Evolutionary conservation across 2,113 vertebrate genomes (phyloP).

Genomic region (Colistium nudipinnis): DNA sequence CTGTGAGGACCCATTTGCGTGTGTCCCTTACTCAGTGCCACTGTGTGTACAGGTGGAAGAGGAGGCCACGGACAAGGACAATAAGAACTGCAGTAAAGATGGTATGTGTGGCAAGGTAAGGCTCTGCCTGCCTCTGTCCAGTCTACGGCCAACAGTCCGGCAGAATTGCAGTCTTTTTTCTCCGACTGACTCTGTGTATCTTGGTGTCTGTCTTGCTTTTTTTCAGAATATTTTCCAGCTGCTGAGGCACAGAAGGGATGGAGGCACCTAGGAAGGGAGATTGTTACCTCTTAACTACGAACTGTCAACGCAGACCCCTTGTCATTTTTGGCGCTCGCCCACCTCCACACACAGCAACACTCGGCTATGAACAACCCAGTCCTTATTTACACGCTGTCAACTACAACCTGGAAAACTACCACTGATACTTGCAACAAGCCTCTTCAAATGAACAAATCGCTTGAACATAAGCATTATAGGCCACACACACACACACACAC

Average conservation of each 20-base stretch:
- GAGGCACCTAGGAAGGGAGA: slow-evolving; percentile 87
- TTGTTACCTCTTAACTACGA: slow-evolving; percentile 74
- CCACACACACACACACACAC: slow-evolving; percentile 31
- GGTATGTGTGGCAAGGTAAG: slow-evolving; percentile 90
- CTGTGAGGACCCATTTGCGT: neutral
- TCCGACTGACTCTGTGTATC: slow-evolving; percentile 14
- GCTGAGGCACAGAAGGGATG: slow-evolving; percentile 91
- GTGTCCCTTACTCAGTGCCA: neutral
- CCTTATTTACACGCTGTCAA: slow-evolving; percentile 48
- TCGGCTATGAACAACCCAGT: slow-evolving; percentile 42
- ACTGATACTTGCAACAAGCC: slow-evolving; percentile 47
- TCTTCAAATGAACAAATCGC: slow-evolving; percentile 47
- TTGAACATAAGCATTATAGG: slow-evolving; percentile 22
- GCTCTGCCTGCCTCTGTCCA: slow-evolving; percentile 76
- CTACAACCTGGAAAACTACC: slow-evolving; percentile 36
- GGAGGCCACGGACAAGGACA: slow-evolving; percentile 86
- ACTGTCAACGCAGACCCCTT: slow-evolving; percentile 21
- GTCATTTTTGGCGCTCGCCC: slow-evolving; percentile 40
- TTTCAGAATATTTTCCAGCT: slow-evolving; percentile 97
- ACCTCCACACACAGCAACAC: slow-evolving; percentile 37
- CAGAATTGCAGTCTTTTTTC: slow-evolving; percentile 8
- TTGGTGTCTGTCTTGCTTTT: slow-evolving; percentile 10
- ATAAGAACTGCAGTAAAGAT: slow-evolving; percentile 88
- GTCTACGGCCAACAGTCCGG: slow-evolving; percentile 7
- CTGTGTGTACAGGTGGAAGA: slow-evolving; percentile 83